Evolutionary conservation across 2,113 vertebrate genomes (phyloP), one percentile per base, ranked within the genome.

Genomic region (Piaya cayana): DNA sequence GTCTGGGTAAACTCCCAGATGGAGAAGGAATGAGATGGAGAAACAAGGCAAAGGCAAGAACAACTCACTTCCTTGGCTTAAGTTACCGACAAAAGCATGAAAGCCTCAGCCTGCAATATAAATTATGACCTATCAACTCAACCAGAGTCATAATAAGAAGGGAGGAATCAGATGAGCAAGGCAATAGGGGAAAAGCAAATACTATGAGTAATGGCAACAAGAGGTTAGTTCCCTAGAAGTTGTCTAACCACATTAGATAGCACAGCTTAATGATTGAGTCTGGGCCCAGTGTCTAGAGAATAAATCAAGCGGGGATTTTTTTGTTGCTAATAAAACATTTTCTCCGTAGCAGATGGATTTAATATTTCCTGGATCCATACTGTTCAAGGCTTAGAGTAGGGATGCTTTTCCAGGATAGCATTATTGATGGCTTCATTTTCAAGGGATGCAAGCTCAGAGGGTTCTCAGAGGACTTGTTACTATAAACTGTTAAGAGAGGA

Each of bases 191-290:
- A 92, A 97, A 97, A 97, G 96, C 88, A 97, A 97, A 97, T 80
- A 93, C 56, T n/a, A 81, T 96, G 96, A 96, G 96, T 96, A 97
- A 97, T 93, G 86, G 95, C 95, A 96, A 90, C 90, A 93, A 45
- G 63, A 96, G 91, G 95, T 64, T 95, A 89, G 88, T 94, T 97
- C 94, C 94, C 95, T 97, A 88, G 94, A 97, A 97, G 93, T 96
- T 88, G 91, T 97, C 95, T 97, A 77, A 97, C 97, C 97, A 97
- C 97, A 97, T 97, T 91, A 97, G 97, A 97, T 97, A 97, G 95
- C 81, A 82, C 50, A 95, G 83, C 81, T 92, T 59, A 84, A 75
- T 64, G 95, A 47, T 86, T 93, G 88, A 92, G 90, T 86, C 95
- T 93, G 82, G 86, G 95, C 94, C 86, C 71, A 19, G 59, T 15